These are phyloP conservation scores for Beroe ovata DNA, from an alignment of 37 sponge, comb jelly and placozoan genomes.

Conservation along the genomic window DNA sequence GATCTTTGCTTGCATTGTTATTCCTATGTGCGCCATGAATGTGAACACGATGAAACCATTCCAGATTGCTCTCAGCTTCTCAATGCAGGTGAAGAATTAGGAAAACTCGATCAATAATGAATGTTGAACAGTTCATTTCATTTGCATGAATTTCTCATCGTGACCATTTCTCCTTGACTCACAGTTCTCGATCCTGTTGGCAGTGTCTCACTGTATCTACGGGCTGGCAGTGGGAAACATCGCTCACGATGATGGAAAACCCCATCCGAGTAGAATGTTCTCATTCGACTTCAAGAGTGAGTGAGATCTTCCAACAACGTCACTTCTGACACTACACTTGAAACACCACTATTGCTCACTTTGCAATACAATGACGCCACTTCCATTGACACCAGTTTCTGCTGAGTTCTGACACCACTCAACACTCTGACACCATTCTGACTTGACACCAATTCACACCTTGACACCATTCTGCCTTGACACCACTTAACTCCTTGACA, in stretches of 20 bases:
- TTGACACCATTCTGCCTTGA: neutral
- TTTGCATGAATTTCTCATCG: no score
- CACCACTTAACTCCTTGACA: neutral
- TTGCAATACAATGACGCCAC: no score
- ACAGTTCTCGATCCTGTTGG: slow-evolving; percentile 22
- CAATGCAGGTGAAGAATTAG: slow-evolving; percentile 39
- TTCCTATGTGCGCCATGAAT: slow-evolving; percentile 33
- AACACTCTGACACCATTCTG: neutral
- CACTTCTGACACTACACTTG: no score
- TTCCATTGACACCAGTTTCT: no score
- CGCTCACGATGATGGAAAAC: neutral
- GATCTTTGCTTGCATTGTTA: slow-evolving; percentile 38
- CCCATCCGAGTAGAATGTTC: slow-evolving; percentile 22
- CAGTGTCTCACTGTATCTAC: slow-evolving; percentile 47
- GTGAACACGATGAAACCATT: slow-evolving; percentile 63
- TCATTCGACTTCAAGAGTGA: slow-evolving; percentile 39
- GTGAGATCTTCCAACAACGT: no score
- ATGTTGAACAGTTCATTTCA: no score
- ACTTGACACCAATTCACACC: neutral
- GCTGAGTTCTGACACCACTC: neutral
- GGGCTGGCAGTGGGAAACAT: slow-evolving; percentile 20
- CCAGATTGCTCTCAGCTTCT: slow-evolving; percentile 61
- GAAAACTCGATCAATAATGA: no score
- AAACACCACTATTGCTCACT: no score
- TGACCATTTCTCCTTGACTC: no score